These are phyloP conservation scores for Lepisosteus osseus DNA, from an alignment of 2,113 vertebrate genomes.

Conservation along the genomic window DNA sequence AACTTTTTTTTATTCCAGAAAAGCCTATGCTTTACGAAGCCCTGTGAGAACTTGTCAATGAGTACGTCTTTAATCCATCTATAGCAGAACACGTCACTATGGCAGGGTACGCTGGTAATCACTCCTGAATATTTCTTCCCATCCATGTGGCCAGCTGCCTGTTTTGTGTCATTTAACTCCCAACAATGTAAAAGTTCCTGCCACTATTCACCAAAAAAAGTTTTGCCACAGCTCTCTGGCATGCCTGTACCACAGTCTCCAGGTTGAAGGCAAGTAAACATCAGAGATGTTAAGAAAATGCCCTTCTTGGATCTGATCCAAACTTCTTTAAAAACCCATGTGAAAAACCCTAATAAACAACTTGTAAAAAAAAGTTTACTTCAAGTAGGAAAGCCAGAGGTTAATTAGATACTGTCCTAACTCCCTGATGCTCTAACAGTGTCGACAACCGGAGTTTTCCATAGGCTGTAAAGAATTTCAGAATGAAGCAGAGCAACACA, in stretches of 20 bases:
- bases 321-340: too few species aligned
- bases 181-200: not conserved
- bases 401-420: not conserved
- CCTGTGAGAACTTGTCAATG: slow-evolving; percentile 40
- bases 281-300: slow-evolving; percentile 1
- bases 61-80: slow-evolving; percentile 54
- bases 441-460: not conserved
- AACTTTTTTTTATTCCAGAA: slow-evolving; percentile 56
- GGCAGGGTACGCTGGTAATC: slow-evolving; percentile 39
- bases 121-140: slow-evolving; percentile 42
- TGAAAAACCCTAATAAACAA: not conserved
- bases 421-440: not conserved
- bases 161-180: slow-evolving; percentile 48
- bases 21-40: slow-evolving; percentile 50
- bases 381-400: not conserved
- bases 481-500: not conserved
- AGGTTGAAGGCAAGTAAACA: not conserved
- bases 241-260: not conserved
- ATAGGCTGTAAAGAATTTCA: not conserved
- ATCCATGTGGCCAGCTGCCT: slow-evolving; percentile 38
- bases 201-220: slow-evolving; percentile 34
- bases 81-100: slow-evolving; percentile 4
- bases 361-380: not conserved
- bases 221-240: not conserved
- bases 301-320: slow-evolving; percentile 1